phyloP scores from a whole-genome alignment of 2,888 invertebrate species.

The Chrysopilus asiliformis region DNA sequence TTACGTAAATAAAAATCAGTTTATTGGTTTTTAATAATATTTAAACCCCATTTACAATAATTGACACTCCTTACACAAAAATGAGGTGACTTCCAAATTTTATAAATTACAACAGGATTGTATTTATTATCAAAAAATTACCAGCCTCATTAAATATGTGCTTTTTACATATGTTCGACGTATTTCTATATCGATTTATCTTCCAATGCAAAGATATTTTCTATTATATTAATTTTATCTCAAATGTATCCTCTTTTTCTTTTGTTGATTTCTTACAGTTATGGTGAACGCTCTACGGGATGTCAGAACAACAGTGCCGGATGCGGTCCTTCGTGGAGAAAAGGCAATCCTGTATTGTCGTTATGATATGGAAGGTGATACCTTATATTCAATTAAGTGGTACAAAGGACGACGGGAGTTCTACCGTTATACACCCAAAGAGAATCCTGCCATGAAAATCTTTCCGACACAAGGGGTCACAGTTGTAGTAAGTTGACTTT shows the following conservation, averaged over 20 bases:
- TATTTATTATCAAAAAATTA: no score
- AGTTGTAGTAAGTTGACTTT: slow-evolving; percentile 57
- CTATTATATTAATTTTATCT: slow-evolving; percentile 1
- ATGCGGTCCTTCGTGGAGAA: slow-evolving; percentile 51
- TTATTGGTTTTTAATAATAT: no score
- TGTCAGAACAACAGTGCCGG: slow-evolving; percentile 52
- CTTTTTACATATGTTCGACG: no score
- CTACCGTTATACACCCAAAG: slow-evolving; percentile 68
- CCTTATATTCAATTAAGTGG: slow-evolving; percentile 83
- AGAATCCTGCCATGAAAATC: slow-evolving; percentile 54
- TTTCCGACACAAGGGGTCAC: slow-evolving; percentile 58
- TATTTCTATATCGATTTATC: no score
- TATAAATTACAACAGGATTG: no score
- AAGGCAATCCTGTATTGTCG: slow-evolving; percentile 56
- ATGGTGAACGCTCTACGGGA: slow-evolving; percentile 40
- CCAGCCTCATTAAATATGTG: no score
- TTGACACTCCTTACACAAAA: no score
- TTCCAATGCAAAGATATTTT: no score
- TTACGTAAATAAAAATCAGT: no score
- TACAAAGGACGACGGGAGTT: slow-evolving; percentile 72
- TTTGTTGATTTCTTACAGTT: slow-evolving; percentile 20
- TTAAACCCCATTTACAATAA: no score
- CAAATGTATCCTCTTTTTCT: not conserved
- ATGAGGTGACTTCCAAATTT: no score
- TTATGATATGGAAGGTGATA: slow-evolving; percentile 65